These are phyloP conservation scores for Amphiprion clarkii DNA, from an alignment of 2,797 vertebrate genomes.

Conservation along the genomic window DNA sequence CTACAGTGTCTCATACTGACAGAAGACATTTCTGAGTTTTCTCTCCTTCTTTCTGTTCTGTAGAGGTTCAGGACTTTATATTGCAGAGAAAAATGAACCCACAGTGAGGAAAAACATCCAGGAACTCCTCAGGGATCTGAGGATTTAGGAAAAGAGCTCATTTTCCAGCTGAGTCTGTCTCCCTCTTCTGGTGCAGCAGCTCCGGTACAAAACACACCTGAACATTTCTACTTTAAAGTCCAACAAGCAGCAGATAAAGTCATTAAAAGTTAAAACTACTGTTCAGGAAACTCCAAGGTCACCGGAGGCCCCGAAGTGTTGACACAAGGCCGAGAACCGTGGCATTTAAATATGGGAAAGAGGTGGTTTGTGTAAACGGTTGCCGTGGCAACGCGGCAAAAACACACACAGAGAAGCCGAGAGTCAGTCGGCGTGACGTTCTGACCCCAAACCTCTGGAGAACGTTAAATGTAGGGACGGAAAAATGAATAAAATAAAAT, in stretches of 20 bases:
- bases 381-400: constrained; percentile 67
- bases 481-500: neutral
- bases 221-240: neutral
- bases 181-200: constrained; percentile 74
- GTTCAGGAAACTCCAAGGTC: constrained; percentile 20
- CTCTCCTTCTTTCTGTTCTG: too few species aligned
- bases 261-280: neutral
- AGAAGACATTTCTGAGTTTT: too few species aligned
- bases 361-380: constrained; percentile 41
- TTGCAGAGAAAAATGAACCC: too few species aligned
- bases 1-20: too few species aligned
- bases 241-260: too few species aligned
- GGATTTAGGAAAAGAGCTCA: neutral
- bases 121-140: too few species aligned
- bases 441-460: constrained; percentile 46
- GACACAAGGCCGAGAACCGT: constrained; percentile 20
- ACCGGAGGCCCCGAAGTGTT: constrained; percentile 5
- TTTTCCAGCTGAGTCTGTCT: constrained; percentile 60
- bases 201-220: constrained; percentile 9
- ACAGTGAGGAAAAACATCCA: too few species aligned
- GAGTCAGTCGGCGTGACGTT: constrained; percentile 49
- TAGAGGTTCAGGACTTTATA: too few species aligned
- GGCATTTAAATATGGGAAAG: constrained; percentile 31
- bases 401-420: constrained; percentile 38
- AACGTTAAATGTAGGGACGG: neutral